A percentile compares a stretch with the other conserved stretches of the same genome.
Evolutionary conservation across 37 sponge, comb jelly and placozoan genomes (phyloP).

Genomic region (Aphrocallistes beatrix): DNA sequence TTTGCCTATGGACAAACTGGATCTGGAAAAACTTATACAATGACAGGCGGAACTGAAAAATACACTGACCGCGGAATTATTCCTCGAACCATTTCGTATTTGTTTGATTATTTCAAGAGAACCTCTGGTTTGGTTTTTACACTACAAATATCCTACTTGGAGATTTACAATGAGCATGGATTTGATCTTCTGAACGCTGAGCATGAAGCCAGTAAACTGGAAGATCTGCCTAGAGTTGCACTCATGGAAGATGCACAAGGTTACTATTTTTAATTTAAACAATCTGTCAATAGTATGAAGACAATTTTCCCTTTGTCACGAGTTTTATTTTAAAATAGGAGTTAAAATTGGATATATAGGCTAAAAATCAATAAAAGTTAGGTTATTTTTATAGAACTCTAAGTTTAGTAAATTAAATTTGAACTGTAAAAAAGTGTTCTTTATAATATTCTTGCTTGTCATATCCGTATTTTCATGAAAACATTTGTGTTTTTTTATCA

Average conservation of each 20-base stretch:
- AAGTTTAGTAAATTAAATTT: no score
- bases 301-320: no score
- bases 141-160: conserved; percentile 87
- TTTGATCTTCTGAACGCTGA: conserved; percentile 88
- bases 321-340: no score
- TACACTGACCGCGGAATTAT: conserved; percentile 85
- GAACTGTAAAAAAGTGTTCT: no score
- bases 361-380: no score
- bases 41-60: conserved; percentile 85
- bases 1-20: conserved; percentile 99
- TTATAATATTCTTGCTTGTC: no score
- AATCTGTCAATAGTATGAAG: no score
- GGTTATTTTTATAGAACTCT: no score
- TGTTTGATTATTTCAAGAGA: conserved; percentile 77
- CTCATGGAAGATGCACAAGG: conserved; percentile 69
- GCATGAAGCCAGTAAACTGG: conserved; percentile 74
- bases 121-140: conserved; percentile 54
- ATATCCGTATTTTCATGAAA: no score
- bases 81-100: conserved; percentile 72
- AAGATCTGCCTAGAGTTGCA: conserved; percentile 75
- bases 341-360: no score
- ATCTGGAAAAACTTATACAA: conserved; percentile 91
- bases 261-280: no score
- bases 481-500: no score
- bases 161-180: conserved; percentile 91